Percentiles rank a stretch among this genome's conserved stretches.
Conservation (phyloP, 1,140 invertebrate species). For the Charaxes varanes region DNA sequence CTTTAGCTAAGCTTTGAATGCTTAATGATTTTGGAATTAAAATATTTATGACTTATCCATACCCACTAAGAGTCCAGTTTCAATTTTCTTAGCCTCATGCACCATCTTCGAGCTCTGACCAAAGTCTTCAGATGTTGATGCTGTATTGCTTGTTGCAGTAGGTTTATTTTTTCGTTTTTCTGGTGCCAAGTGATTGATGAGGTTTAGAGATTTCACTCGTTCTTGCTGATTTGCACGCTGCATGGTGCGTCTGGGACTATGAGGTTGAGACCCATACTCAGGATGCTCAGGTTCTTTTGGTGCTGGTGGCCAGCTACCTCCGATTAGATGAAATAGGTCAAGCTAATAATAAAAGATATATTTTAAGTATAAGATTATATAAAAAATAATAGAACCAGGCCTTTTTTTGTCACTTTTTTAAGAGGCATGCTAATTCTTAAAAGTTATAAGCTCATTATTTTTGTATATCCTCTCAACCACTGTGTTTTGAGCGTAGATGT, state of each 20-base stretch:
- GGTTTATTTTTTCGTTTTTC: slow-evolving; percentile 35
- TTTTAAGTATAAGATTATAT: no score
- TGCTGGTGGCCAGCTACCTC: slow-evolving; percentile 63
- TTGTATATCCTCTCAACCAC: no score
- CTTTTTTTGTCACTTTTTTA: no score
- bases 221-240: slow-evolving; percentile 45
- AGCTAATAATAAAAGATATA: slow-evolving; percentile 35
- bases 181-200: slow-evolving; percentile 54
- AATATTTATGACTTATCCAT: slow-evolving; percentile 22
- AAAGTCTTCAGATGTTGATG: slow-evolving; percentile 22
- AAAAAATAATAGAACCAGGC: no score
- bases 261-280: slow-evolving; percentile 55
- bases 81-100: slow-evolving; percentile 60
- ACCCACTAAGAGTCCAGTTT: slow-evolving; percentile 63
- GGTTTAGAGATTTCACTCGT: slow-evolving; percentile 56
- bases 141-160: slow-evolving; percentile 13
- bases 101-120: slow-evolving; percentile 49
- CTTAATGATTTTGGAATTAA: background rate
- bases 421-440: no score
- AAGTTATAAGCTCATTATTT: no score
- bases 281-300: slow-evolving; percentile 44
- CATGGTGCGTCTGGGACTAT: slow-evolving; percentile 42
- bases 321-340: slow-evolving; percentile 59
- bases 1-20: background rate
- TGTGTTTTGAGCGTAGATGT: no score